Evolutionary conservation across 2,888 invertebrate genomes (phyloP), one percentile per base, ranked within the genome.

Genomic region (Mythimna vitellina): DNA sequence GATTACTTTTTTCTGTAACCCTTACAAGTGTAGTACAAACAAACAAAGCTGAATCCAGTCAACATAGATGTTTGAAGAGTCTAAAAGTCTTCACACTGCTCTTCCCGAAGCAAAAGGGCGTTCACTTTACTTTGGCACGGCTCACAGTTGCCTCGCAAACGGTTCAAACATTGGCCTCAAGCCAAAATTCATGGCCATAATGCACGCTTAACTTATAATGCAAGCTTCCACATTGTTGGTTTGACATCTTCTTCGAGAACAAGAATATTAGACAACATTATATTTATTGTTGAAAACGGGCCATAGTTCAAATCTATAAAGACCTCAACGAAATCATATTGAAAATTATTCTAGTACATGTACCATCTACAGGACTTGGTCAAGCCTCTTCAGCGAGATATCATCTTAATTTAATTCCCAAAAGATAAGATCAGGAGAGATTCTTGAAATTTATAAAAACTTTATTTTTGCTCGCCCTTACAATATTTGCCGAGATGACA

Each of bases 101-200:
- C 82, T 86, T 85, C 78, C 87, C 83, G 89, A 90, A 89, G 90
- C 89, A 90, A 90, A 90, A 90, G 89, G 88, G 91, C 91, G 91
- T 91, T 89, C 89, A 88, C 88, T 92, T 91, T 91, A 88, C 90
- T 91, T 90, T 89, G 87, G 88, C 89, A 87, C 86, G 80, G 89
- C 87, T 89, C 88, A 85, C 87, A 85, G 88, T 89, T 88, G 88
- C 86, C 85, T 87, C 80, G 87, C 89, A 85, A 91, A 90, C 88
- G 87, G 88, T 89, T 90, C 88, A 90, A 91, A 90, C 84, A 90
- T 90, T 93, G 93, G 93, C 90, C 85, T 76, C 66, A 80, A 82
- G 91, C 93, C 93, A 93, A 86, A 86, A 88, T 87, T 78, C 86
- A 86, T 85, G 83, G 77, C 88, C 85, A 88, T 86, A 87, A 87